A percentile compares a stretch with the other conserved stretches of the same genome.
Conservation (phyloP, 2,888 invertebrate species). For the Synanthedon myopaeformis region DNA sequence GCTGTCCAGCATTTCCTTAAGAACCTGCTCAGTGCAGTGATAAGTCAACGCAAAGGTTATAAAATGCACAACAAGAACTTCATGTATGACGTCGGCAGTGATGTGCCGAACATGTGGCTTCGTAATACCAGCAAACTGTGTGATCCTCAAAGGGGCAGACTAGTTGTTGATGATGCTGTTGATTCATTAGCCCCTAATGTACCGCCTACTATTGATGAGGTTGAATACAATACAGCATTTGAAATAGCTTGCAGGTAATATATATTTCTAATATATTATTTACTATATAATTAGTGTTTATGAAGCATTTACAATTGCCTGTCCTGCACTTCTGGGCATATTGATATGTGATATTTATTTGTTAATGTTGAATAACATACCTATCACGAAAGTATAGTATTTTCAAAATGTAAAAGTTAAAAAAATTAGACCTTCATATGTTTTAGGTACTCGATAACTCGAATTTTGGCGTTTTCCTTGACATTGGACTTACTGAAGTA, state of each 20-base stretch:
- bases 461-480: too few species aligned
- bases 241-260: slow-evolving; percentile 75
- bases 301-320: too few species aligned
- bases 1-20: slow-evolving; percentile 85
- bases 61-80: slow-evolving; percentile 79
- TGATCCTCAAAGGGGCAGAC: slow-evolving; percentile 72
- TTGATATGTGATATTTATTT: too few species aligned
- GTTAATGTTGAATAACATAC: too few species aligned
- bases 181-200: slow-evolving; percentile 76
- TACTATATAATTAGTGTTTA: too few species aligned
- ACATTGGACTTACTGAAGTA: too few species aligned
- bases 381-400: too few species aligned
- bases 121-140: slow-evolving; percentile 77
- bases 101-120: slow-evolving; percentile 84
- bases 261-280: not conserved
- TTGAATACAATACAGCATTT: slow-evolving; percentile 80
- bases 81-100: slow-evolving; percentile 82
- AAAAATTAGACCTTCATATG: too few species aligned
- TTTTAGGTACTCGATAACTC: too few species aligned
- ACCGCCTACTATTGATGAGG: slow-evolving; percentile 78
- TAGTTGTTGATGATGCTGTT: slow-evolving; percentile 70
- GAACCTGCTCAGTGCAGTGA: slow-evolving; percentile 81
- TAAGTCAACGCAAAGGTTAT: slow-evolving; percentile 86
- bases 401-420: too few species aligned
- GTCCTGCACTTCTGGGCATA: too few species aligned